These are phyloP conservation scores for Hippocampus abdominalis DNA, from an alignment of 2,113 vertebrate species.

Conservation along the genomic window DNA sequence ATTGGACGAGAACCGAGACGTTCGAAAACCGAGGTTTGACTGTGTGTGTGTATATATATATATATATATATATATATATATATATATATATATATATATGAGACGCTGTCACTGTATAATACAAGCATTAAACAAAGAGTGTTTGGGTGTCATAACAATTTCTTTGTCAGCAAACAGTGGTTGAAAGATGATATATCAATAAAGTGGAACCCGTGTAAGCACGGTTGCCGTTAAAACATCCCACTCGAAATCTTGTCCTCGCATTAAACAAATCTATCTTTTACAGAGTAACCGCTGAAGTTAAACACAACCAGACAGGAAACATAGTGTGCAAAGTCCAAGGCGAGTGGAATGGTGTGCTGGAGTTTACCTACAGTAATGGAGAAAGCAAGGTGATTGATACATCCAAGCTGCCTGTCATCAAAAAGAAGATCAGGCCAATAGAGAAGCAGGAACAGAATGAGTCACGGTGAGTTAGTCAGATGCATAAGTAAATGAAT, in stretches of 20 bases:
- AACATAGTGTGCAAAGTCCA: conserved; percentile 91
- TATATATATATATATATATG: too few relatives aligned
- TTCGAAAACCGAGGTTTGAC: too few relatives aligned
- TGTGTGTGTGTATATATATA: too few relatives aligned
- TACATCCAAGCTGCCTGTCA: conserved; percentile 79
- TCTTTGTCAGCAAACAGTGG: not conserved
- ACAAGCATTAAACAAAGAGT: too few relatives aligned
- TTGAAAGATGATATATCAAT: not conserved
- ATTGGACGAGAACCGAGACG: too few relatives aligned
- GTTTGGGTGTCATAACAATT: not conserved
- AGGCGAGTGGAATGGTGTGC: conserved; percentile 89
- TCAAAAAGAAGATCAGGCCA: conserved; percentile 83
- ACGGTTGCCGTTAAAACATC: not conserved
- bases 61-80: too few relatives aligned
- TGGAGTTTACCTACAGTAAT: conserved; percentile 91
- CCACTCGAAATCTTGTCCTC: not conserved
- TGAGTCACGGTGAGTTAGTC: conserved; percentile 80
- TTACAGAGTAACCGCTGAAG: conserved; percentile 87
- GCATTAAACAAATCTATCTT: not conserved
- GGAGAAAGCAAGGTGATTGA: conserved; percentile 93
- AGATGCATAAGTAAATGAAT: not conserved
- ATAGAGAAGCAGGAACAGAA: conserved; percentile 80
- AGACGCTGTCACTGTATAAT: too few relatives aligned
- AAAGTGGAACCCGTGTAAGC: not conserved
- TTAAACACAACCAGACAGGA: conserved; percentile 87